A percentile compares a stretch with the other conserved stretches of the same genome.
Evolutionary conservation across 2,888 invertebrate genomes (phyloP).

Genomic region (Yponomeuta cagnagella): DNA sequence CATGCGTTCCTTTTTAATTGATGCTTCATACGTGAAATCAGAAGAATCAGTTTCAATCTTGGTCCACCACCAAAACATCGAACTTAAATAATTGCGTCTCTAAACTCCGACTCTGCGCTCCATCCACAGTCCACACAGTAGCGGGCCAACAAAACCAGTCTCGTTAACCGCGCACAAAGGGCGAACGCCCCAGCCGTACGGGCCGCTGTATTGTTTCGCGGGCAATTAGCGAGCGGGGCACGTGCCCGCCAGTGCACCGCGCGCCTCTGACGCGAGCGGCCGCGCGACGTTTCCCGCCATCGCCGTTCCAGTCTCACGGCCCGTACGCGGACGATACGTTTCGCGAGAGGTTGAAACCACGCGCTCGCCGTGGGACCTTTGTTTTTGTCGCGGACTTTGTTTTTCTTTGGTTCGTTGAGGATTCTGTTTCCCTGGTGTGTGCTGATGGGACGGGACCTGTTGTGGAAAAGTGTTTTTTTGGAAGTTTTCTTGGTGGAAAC

Average conservation of each 20-base stretch:
- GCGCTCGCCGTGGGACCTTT: slow-evolving; percentile 20
- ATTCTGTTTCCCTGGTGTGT: not conserved
- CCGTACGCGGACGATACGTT: not conserved
- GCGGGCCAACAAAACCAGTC: too few relatives aligned
- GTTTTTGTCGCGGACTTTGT: slow-evolving; percentile 14
- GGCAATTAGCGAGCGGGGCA: slow-evolving; percentile 57
- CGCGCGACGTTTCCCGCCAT: slow-evolving; percentile 29
- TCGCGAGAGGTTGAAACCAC: not conserved
- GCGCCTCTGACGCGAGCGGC: slow-evolving; percentile 66
- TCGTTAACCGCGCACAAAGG: too few relatives aligned
- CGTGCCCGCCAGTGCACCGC: slow-evolving; percentile 55
- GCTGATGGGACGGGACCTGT: not conserved
- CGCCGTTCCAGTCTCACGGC: slow-evolving; percentile 11
- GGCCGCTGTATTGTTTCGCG: slow-evolving; percentile 64
- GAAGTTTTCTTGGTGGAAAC: not conserved
- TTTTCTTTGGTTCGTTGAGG: slow-evolving; percentile 2
- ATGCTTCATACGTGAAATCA: too few relatives aligned
- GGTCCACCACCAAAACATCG: too few relatives aligned
- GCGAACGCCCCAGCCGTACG: slow-evolving; percentile 25
- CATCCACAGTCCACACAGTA: too few relatives aligned
- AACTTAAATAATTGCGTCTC: too few relatives aligned
- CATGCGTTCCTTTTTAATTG: too few relatives aligned
- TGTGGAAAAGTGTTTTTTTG: not conserved
- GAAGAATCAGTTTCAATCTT: too few relatives aligned
- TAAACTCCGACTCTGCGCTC: too few relatives aligned